Base-by-base conservation (phyloP, 2,888 invertebrate species). In the Oithona nana region DNA sequence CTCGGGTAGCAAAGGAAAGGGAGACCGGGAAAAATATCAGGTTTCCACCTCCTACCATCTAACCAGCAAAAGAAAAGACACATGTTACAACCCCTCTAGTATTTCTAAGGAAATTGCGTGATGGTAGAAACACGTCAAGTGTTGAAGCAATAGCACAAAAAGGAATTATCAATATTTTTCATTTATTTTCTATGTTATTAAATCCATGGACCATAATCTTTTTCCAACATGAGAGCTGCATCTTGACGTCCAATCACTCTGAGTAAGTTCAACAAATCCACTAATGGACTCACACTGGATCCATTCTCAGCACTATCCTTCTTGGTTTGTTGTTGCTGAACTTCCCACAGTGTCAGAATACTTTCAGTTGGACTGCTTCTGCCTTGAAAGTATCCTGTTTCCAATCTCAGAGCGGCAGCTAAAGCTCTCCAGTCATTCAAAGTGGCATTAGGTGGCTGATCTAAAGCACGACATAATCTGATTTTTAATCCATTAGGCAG, bases 401-500 rank as follows among this genome's bases (percentile, higher is more conserved):
- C 86, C 66, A 93, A 84, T 71, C 84, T 84, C 65, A 97, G 80
- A 71, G 87, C 84, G 71, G 88, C 86, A 8, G 95, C 94, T 67
- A 97, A 75, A 78, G 92, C 81, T 67, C 94, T 80, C 97, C 95
- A 97, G 72, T 95, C 94, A 71, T 90, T 90, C 16, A 89, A 88
- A 68, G 87, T 81, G 1, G 83, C 79, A 67, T 86, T 86, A 16
- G 92, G 90, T 48, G 87, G 83, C n/a, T 20, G 20, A 57, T 57
- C 57, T 11, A 57, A 31, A 11, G 31, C 31, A 16, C 22, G 20
- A n/a, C 31, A 57, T 20, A 57, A 31, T 11, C 31, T 20, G 57
- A 20, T 20, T 4, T 57, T 57, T n/a, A 57, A n/a, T 8, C 30
- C 29, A 57, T n/a, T 30, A 24, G 57, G 57, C 20, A 57, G 20